Conservation (phyloP, 2,797 vertebrate genomes). For the Enteromius treurensis region DNA sequence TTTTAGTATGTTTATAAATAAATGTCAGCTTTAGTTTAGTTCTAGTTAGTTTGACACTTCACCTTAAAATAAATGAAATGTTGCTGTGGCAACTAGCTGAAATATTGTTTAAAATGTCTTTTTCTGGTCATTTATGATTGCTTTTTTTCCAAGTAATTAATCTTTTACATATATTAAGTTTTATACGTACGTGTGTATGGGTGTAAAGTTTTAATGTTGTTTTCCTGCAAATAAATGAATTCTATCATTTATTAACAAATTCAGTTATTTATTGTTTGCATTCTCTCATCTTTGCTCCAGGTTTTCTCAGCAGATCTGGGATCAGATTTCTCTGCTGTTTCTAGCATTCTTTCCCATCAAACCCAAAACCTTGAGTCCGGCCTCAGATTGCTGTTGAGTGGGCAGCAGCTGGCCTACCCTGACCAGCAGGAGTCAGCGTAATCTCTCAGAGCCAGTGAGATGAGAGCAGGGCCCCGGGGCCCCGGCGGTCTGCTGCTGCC, state of each 20-base stretch:
- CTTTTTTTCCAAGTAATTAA: too few relatives aligned
- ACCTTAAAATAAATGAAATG: too few relatives aligned
- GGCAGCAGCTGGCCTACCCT: slow-evolving; percentile 20
- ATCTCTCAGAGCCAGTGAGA: slow-evolving; percentile 43
- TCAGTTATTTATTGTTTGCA: background rate
- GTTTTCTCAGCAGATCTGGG: slow-evolving; percentile 16
- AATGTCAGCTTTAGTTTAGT: background rate
- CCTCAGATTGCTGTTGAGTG: background rate
- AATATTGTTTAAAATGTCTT: background rate
- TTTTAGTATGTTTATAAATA: background rate
- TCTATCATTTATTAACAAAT: too few relatives aligned
- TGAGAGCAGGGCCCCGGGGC: slow-evolving; percentile 56
- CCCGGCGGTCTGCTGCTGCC: slow-evolving; percentile 54
- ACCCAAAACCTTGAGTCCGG: slow-evolving; percentile 20
- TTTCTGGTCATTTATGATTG: background rate
- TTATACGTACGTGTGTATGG: too few relatives aligned
- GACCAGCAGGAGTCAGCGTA: slow-evolving; percentile 57
- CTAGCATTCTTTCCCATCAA: slow-evolving; percentile 10
- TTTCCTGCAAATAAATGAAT: too few relatives aligned
- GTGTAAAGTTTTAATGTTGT: too few relatives aligned
- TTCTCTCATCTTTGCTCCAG: background rate
- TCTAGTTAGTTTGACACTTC: background rate
- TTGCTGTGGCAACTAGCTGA: background rate
- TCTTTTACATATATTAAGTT: too few relatives aligned
- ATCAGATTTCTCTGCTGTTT: slow-evolving; percentile 43